phyloP scores from a whole-genome alignment of 35 echinoderm and acorn worm genomes.

The Strongylocentrotus purpuratus region DNA sequence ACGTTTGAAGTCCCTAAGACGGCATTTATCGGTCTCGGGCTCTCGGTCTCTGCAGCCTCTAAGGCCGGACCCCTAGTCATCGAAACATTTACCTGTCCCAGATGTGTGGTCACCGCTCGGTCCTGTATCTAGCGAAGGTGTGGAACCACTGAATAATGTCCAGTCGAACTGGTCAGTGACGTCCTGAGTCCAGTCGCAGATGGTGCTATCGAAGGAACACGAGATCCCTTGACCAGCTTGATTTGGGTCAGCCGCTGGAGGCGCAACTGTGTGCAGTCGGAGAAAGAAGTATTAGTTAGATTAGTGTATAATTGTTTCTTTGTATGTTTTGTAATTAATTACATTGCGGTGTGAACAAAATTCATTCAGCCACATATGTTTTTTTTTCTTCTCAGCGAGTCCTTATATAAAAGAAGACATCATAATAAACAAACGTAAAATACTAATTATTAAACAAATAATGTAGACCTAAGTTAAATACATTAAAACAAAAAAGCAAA shows the following conservation, averaged over 20 bases:
- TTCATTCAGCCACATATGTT: too few relatives aligned
- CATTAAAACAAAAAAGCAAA: too few relatives aligned
- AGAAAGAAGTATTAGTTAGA: neutral
- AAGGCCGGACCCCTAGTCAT: neutral
- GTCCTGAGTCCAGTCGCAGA: constrained; percentile 64
- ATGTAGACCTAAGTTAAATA: too few relatives aligned
- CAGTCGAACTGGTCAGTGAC: constrained; percentile 62
- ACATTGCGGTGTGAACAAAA: too few relatives aligned
- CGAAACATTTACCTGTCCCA: constrained; percentile 12
- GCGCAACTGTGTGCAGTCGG: neutral
- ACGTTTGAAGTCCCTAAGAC: too few relatives aligned
- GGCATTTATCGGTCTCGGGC: too few relatives aligned
- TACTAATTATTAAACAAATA: too few relatives aligned
- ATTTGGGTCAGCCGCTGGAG: neutral
- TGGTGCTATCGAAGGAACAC: constrained; percentile 54
- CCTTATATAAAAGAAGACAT: too few relatives aligned
- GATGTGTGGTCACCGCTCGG: constrained; percentile 62
- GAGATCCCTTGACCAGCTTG: neutral
- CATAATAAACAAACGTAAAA: neutral
- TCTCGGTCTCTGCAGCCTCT: too few relatives aligned
- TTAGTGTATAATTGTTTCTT: neutral
- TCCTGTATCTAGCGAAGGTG: constrained; percentile 30
- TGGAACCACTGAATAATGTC: constrained; percentile 30
- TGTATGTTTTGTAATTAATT: constrained; percentile 3
- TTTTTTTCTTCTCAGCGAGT: too few relatives aligned